Evolutionary conservation across 2,797 vertebrate genomes (phyloP).

Genomic region (Limnodromus scolopaceus): DNA sequence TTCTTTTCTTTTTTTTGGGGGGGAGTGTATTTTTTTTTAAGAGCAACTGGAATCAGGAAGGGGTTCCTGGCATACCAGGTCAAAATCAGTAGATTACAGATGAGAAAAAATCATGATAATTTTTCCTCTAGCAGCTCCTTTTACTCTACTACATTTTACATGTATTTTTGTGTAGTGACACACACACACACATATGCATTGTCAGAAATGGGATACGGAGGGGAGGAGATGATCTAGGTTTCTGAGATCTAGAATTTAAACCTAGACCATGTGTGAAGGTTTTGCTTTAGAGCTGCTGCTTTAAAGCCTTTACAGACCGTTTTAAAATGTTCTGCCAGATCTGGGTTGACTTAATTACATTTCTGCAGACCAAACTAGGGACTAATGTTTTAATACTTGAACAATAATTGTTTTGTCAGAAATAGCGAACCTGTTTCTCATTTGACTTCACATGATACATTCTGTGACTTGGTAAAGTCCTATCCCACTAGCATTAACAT

Average conservation of each 20-base stretch:
- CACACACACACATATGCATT: fast-evolving
- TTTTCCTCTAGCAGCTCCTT: background rate
- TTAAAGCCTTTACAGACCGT: background rate
- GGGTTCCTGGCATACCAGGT: background rate
- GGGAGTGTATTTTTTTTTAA: background rate
- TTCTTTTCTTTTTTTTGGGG: background rate
- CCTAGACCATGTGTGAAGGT: background rate
- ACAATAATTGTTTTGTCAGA: constrained; percentile 1
- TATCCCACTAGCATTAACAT: background rate
- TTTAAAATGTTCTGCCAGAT: background rate
- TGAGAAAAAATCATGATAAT: background rate
- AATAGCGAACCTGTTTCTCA: background rate
- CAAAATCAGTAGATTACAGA: background rate
- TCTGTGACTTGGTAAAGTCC: background rate
- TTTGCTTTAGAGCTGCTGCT: background rate
- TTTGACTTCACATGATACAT: background rate
- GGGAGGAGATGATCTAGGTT: background rate
- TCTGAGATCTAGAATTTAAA: background rate
- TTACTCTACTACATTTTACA: background rate
- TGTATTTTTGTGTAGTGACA: background rate
- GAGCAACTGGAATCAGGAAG: background rate
- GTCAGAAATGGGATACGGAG: background rate
- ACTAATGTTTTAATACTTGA: background rate
- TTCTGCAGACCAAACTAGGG: background rate
- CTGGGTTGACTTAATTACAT: background rate